Base-by-base conservation (phyloP, 2,888 invertebrate genomes). In the Eremobia ochroleuca region DNA sequence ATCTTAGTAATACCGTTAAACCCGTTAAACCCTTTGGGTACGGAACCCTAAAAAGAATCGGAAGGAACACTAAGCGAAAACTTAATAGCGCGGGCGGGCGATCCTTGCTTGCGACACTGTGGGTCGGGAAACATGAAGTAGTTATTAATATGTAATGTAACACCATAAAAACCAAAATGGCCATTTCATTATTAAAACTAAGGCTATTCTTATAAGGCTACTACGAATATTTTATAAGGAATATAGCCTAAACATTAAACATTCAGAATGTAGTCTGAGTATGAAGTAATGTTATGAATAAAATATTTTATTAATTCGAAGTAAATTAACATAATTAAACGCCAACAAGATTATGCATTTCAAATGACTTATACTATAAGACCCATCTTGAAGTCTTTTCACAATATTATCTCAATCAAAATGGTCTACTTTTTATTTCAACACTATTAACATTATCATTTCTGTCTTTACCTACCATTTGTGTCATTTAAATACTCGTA, bases 301-400 rank as follows among this genome's bases (percentile, higher is more conserved):
- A 59, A 28, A 49, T 49, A 61, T 77, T 59, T 59, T 4, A 0
- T 34, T 21, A 28, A 34, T 55, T n/a, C n/a, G 21, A 55, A 52
- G 21, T 28, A 43, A 68, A 40, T 64, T 52, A 81, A 18, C 62
- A 61, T 77, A 77, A 4, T 37, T 9, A 43, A 28, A 58, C 46
- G 55, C 25, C 21, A 18, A 18, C 64, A 49, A 49, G 62, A 81
- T 46, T 49, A n/a, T n/a, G 25, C 40, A 59, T 43, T 73, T 55
- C 28, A 73, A 81, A 52, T 59, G 0, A 65, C 8, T 21, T 18
- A 21, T 2, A 21, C 18, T 15, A n/a, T n/a, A n/a, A n/a, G n/a
- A n/a, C 2, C 5, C 11, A 21, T 31, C 31, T 73, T 81, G 43
- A 55, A 28, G 61, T 21, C 2, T 31, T 81, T 81, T 28, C 75